phyloP scores from a whole-genome alignment of 2,888 invertebrate genomes.

The Cyaniris semiargus region DNA sequence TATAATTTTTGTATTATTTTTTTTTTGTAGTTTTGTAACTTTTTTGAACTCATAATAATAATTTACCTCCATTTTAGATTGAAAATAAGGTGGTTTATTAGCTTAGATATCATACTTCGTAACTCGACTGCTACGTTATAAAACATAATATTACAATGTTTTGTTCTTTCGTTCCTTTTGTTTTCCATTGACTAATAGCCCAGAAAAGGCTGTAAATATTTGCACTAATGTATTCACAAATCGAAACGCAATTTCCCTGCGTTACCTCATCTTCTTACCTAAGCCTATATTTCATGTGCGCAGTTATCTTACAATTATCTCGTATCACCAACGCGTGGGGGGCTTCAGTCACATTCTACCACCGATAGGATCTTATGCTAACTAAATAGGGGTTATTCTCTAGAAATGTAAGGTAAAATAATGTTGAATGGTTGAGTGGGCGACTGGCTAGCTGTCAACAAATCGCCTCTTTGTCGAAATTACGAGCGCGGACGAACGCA shows the following conservation, averaged over 20 bases:
- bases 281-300: slow-evolving; percentile 37
- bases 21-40: no score
- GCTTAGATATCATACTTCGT: no score
- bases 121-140: neutral
- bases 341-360: slow-evolving; percentile 4
- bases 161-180: neutral
- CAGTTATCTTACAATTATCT: slow-evolving; percentile 46
- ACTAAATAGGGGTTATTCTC: neutral
- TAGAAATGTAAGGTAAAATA: neutral
- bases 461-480: slow-evolving; percentile 47
- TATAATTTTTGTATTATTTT: no score
- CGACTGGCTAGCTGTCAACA: slow-evolving; percentile 46
- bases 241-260: slow-evolving; percentile 16
- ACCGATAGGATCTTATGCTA: neutral
- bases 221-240: neutral
- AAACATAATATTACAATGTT: no score
- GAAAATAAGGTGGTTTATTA: no score
- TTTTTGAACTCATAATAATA: no score
- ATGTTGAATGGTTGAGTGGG: slow-evolving; percentile 40
- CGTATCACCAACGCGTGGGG: slow-evolving; percentile 40
- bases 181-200: neutral
- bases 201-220: neutral
- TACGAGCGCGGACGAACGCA: slow-evolving; percentile 43
- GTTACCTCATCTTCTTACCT: slow-evolving; percentile 28
- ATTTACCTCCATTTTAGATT: no score